Evolutionary conservation across 2,888 invertebrate species (phyloP).

Genomic region (Campoplex capitator): DNA sequence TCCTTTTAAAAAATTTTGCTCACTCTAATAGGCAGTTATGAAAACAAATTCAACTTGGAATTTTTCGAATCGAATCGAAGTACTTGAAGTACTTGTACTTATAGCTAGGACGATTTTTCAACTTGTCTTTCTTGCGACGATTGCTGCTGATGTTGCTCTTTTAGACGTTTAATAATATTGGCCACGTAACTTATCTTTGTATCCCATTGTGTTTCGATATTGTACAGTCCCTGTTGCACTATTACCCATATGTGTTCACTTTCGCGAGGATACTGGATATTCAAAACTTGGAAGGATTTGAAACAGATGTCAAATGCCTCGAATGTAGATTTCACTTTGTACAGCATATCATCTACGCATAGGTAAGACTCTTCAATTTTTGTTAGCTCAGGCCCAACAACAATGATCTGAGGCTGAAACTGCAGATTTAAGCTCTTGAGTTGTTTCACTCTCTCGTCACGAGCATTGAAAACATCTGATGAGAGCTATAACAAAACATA

Average conservation of each 20-base stretch:
- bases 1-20: too few relatives aligned
- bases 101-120: too few relatives aligned
- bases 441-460: background rate
- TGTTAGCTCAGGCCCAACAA: constrained; percentile 25
- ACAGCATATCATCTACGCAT: constrained; percentile 29
- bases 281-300: constrained; percentile 38
- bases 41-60: too few relatives aligned
- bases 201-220: constrained; percentile 36
- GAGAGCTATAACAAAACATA: background rate
- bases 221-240: constrained; percentile 24
- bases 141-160: background rate
- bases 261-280: constrained; percentile 34
- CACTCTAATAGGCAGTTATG: too few relatives aligned
- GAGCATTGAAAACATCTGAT: background rate
- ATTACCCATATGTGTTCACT: constrained; percentile 49
- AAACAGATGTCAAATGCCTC: constrained; percentile 39
- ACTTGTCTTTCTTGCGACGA: background rate
- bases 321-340: constrained; percentile 26
- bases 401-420: constrained; percentile 36
- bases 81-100: too few relatives aligned
- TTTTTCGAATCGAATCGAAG: too few relatives aligned
- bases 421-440: background rate
- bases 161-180: background rate
- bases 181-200: constrained; percentile 28
- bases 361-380: constrained; percentile 29